A percentile compares a stretch with the other conserved stretches of the same genome.
phyloP scores from a whole-genome alignment of 2,888 invertebrate species.

The Eilema griseolum region DNA sequence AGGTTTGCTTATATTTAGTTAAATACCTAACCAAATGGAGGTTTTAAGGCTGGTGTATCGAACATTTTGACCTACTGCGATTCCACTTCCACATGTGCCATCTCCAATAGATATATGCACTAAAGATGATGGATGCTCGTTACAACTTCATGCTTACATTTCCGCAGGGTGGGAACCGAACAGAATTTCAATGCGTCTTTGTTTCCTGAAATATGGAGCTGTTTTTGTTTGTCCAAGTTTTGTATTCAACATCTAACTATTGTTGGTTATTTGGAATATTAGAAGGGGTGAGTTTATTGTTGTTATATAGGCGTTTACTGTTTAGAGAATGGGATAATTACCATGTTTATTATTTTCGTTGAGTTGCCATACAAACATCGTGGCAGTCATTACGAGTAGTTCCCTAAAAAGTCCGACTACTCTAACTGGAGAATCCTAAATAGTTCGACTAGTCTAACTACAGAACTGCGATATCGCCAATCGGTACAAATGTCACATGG shows the following conservation, averaged over 20 bases:
- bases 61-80: neutral
- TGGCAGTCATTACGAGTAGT: too few species aligned
- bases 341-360: too few species aligned
- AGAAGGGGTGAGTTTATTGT: neutral
- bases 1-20: too few species aligned
- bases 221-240: neutral
- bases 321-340: neutral
- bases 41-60: too few species aligned
- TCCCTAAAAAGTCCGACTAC: too few species aligned
- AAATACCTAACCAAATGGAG: too few species aligned
- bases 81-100: neutral
- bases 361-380: too few species aligned
- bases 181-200: slow-evolving; percentile 9
- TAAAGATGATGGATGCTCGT: slow-evolving; percentile 15
- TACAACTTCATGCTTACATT: neutral
- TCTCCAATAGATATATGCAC: neutral
- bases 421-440: too few species aligned
- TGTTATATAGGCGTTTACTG: neutral
- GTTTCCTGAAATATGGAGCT: slow-evolving; percentile 5
- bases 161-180: neutral
- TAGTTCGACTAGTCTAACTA: too few species aligned
- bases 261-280: neutral
- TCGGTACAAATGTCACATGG: too few species aligned
- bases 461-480: too few species aligned
- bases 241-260: neutral